Base-by-base conservation (phyloP, 2,113 vertebrate species). In the Papio anubis region DNA sequence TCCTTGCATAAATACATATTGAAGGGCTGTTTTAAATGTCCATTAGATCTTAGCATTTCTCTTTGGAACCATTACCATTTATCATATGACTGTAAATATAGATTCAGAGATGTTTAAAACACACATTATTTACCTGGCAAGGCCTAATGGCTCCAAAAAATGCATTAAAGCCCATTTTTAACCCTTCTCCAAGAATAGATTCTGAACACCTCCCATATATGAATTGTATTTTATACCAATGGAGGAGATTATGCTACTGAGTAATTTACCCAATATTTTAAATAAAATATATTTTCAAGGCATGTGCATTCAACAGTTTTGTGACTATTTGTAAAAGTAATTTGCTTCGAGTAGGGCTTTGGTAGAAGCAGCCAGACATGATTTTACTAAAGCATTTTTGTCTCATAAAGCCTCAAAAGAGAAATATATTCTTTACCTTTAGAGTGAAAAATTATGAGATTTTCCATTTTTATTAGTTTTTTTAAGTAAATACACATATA, bases 61-160 rank as follows among this genome's bases (percentile, higher is more conserved):
- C 97, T 94, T 94, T 95, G 89, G 97, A 94, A 52, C 95, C 94
- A 97, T 98, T 97, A 97, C 61, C 95, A 85, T 97, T 97, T 97
- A 97, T 98, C 97, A 97, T 96, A 92, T 50, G 95, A 91, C 97
- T 98, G 95, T 97, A 98, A 98, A 97, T 97, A 98, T 97, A 97
- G 97, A 98, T 96, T 98, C 88, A 81, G 73, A 64, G 93, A 97
- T 98, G 96, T 98, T 98, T 98, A 97, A 97, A 97, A 97, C 35
- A 79, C 86, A 93, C 96, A 97, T 97, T 98, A 97, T 97, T 98
- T 98, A 98, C 97, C 95, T 96, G 95, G 97, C 95, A 91, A 86
- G 72, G 66, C 95, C 82, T 96, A 96, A 93, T 93, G 97, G 85
- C 93, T 97, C 96, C 97, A 97, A 96, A 96, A 94, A 93, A 95